Evolutionary conservation across 2,113 vertebrate genomes (phyloP).

Genomic region (Phyllostomus hastatus): DNA sequence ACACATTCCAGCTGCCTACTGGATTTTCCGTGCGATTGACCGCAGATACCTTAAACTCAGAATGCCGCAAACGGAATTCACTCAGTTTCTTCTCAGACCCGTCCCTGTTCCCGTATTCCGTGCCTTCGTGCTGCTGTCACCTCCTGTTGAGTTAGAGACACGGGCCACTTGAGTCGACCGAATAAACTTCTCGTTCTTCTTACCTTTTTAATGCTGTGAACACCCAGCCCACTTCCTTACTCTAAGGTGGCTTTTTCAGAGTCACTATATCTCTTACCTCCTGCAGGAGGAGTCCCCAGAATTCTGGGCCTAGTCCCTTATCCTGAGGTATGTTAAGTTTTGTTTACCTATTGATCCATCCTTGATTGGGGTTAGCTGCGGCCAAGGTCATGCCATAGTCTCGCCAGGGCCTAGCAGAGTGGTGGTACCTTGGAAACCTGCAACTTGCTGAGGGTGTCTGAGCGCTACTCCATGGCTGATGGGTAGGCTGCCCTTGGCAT

Average conservation of each 20-base stretch:
- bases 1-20: not conserved
- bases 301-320: not conserved
- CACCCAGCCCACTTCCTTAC: not conserved
- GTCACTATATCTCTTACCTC: not conserved
- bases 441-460: not conserved
- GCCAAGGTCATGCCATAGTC: too few species aligned
- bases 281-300: not conserved
- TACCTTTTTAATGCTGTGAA: too few species aligned
- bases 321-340: not conserved
- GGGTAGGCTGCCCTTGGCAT: not conserved
- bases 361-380: not conserved
- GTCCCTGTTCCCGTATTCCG: not conserved
- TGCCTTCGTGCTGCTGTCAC: not conserved
- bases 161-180: not conserved
- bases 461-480: fast-evolving
- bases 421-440: not conserved
- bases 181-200: not conserved
- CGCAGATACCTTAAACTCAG: not conserved
- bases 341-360: not conserved
- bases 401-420: not conserved
- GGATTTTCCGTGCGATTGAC: not conserved
- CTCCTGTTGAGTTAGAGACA: not conserved
- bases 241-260: not conserved
- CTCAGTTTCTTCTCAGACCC: not conserved
- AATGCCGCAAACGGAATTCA: not conserved